Conservation (phyloP, 2,797 vertebrate genomes). For the Pangasius larnaudii region DNA sequence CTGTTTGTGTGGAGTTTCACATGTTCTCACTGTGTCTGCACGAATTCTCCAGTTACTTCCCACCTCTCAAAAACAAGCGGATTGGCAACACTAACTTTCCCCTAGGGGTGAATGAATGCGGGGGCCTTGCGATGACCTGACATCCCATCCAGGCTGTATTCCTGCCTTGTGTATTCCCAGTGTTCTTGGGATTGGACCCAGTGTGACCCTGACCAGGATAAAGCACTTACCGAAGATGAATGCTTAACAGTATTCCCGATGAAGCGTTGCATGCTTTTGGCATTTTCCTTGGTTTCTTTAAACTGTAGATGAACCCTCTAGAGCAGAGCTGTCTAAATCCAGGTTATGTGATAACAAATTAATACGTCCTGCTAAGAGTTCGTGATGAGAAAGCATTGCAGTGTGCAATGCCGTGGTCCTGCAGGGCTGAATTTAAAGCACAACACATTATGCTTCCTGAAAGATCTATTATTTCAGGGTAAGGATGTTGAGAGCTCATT, state of each 20-base stretch:
- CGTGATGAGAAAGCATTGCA: background rate
- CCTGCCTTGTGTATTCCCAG: too few relatives aligned
- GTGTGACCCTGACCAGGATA: background rate
- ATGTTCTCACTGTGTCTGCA: background rate
- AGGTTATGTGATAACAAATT: conserved; percentile 7
- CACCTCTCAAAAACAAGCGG: background rate
- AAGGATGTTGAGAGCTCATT: conserved; percentile 3
- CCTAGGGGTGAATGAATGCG: background rate
- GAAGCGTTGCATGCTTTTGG: background rate
- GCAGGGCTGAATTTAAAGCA: background rate
- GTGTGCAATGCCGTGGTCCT: background rate
- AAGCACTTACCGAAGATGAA: background rate
- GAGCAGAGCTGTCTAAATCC: conserved; percentile 13
- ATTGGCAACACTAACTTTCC: background rate
- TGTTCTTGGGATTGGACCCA: background rate
- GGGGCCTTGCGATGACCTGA: background rate
- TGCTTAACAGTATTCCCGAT: background rate
- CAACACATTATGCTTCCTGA: background rate
- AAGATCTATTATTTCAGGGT: conserved; percentile 9
- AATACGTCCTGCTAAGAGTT: background rate
- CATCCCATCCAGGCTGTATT: background rate
- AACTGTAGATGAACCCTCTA: background rate
- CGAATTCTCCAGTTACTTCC: background rate
- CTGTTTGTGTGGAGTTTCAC: background rate
- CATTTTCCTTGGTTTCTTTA: background rate